Base-by-base conservation (phyloP, 2,797 vertebrate species). In the Sardinella longiceps region DNA sequence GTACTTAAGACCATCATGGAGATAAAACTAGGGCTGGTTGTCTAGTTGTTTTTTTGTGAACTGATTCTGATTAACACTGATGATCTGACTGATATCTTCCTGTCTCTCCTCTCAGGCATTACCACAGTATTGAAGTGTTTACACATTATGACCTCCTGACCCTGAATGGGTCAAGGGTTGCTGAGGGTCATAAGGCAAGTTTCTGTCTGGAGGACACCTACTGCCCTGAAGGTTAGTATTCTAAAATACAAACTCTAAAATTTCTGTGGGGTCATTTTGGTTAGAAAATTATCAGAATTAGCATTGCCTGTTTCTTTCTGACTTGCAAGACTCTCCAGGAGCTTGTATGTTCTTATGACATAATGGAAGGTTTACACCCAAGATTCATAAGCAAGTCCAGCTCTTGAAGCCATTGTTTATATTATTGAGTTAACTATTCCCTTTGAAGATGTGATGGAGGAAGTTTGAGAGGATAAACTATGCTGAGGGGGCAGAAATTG, bases 111-210 rank as follows among this genome's bases (percentile, higher is more conserved):
- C 51, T 2, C 91, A 99, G 98, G 88, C 98, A 99, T 90, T 99
- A 98, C 91, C 98, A 99, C 94, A 99, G 98, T 91, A 99, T 99
- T 0, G 98, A 99, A 90, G 97, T 99, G 86, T 99, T 99, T 91
- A 99, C 98, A 80, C 96, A 99, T 94, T 99, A 99, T 0, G 98
- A 99, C 89, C 96, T 99, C 74, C 93, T 99, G 90, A 99, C 97
- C 0, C 88, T 97, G 89, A 99, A 99, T 0, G 98, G 98, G 84
- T 97, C 97, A 70, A 98, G 97, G 89, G 95, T 99, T 82, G 98
- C 98, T 0, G 97, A 99, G 84, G 98, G 98, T 77, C 98, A 99
- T 92, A 99, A 99, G 88, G 98, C 98, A 92, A 99, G 98, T 88
- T 99, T 99, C 94, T 99, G 98, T 88, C 91, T 99, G 83, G 98